phyloP scores from a whole-genome alignment of 2,113 vertebrate species.

The Anseranas semipalmata region DNA sequence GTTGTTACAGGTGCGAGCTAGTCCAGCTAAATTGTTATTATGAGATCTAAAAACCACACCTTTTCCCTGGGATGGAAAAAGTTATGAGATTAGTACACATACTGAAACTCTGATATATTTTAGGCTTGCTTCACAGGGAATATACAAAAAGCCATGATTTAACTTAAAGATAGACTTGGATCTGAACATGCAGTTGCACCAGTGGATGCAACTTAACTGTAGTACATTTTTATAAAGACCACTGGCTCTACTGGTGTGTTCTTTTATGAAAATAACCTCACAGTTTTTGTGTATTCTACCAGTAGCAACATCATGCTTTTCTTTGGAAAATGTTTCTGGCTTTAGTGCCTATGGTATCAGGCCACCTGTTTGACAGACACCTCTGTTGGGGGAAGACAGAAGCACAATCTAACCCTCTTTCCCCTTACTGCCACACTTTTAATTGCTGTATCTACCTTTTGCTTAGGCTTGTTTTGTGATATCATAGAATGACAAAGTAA shows the following conservation, averaged over 20 bases:
- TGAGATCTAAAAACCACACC: neutral
- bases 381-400: neutral
- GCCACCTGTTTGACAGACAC: neutral
- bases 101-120: no score
- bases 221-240: neutral
- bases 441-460: neutral
- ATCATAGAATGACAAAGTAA: neutral
- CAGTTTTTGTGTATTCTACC: neutral
- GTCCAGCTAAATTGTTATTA: neutral
- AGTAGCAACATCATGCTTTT: neutral
- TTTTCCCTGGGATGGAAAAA: neutral
- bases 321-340: neutral
- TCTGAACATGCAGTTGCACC: neutral
- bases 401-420: neutral
- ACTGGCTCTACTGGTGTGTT: neutral
- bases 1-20: neutral
- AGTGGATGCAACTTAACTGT: neutral
- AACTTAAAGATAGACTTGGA: neutral
- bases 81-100: neutral
- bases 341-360: neutral
- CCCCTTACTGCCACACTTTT: neutral
- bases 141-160: neutral
- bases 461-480: neutral
- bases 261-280: neutral
- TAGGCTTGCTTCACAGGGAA: neutral